Evolutionary conservation across 2,113 vertebrate species (phyloP).

Genomic region (Ochotona curzoniae): DNA sequence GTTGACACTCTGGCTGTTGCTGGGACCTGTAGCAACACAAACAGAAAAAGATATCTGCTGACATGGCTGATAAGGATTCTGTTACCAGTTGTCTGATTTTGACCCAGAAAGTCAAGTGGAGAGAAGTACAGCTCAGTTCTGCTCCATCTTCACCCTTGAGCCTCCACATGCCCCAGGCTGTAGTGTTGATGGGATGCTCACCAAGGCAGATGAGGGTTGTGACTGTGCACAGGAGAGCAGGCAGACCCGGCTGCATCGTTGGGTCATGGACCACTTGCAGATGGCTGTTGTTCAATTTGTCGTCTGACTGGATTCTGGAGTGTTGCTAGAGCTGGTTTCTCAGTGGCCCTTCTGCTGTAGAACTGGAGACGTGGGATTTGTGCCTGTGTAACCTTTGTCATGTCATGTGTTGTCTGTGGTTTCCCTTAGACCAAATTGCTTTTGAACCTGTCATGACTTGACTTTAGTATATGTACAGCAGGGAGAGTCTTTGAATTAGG

Average conservation of each 20-base stretch:
- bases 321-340: neutral
- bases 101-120: neutral
- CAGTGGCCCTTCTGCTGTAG: neutral
- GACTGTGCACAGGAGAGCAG: neutral
- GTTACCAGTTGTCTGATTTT: neutral
- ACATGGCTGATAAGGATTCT: neutral
- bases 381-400: neutral
- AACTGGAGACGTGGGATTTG: neutral
- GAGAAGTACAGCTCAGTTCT: neutral
- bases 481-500: neutral
- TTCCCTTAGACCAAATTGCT: neutral
- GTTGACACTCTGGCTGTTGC: neutral
- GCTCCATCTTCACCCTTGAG: neutral
- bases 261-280: neutral
- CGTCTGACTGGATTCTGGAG: neutral
- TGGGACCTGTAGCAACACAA: conserved; percentile 29
- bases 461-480: neutral
- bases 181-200: neutral
- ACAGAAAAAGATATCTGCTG: neutral
- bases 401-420: neutral
- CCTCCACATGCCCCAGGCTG: neutral
- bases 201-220: neutral
- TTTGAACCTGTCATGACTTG: neutral
- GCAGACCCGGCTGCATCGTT: neutral
- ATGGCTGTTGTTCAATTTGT: neutral